Percentiles rank a stretch among this genome's conserved stretches.
Conservation (phyloP, 1,140 invertebrate species). For the Coelopa frigida region DNA sequence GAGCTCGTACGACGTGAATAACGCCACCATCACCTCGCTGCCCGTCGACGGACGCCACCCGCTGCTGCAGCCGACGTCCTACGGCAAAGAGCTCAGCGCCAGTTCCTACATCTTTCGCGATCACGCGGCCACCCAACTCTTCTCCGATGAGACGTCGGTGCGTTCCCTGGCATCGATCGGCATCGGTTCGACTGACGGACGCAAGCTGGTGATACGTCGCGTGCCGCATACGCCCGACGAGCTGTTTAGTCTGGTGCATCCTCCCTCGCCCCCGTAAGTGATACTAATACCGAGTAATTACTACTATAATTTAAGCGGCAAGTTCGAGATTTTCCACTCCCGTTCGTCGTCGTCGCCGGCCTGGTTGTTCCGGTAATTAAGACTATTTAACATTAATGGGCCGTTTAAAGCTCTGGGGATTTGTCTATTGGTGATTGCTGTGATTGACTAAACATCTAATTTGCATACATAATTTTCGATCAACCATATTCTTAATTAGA, state of each 20-base stretch:
- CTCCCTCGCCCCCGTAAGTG: constrained; percentile 73
- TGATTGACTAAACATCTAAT: too few species aligned
- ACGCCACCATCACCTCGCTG: constrained; percentile 18
- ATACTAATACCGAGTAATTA: too few species aligned
- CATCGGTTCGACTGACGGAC: constrained; percentile 78
- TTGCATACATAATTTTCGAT: too few species aligned
- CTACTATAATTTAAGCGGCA: too few species aligned
- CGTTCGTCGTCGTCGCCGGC: too few species aligned
- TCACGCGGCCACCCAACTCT: constrained; percentile 39
- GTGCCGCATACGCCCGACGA: constrained; percentile 75
- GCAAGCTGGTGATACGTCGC: constrained; percentile 70
- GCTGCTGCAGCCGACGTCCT: constrained; percentile 36
- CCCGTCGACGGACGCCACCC: constrained; percentile 5
- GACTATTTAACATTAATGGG: too few species aligned
- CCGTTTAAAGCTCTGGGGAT: too few species aligned
- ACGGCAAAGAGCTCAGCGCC: constrained; percentile 15
- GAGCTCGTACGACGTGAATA: constrained; percentile 7
- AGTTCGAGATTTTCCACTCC: too few species aligned
- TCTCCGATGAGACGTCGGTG: constrained; percentile 59
- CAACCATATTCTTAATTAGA: too few species aligned
- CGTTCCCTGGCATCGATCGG: constrained; percentile 72
- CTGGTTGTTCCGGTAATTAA: too few species aligned
- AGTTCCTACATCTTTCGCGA: constrained; percentile 47
- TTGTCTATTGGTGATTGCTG: too few species aligned
- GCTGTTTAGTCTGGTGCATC: constrained; percentile 71